Evolutionary conservation across 2,797 vertebrate genomes (phyloP).

Genomic region (Mormyrus proboscirostris): DNA sequence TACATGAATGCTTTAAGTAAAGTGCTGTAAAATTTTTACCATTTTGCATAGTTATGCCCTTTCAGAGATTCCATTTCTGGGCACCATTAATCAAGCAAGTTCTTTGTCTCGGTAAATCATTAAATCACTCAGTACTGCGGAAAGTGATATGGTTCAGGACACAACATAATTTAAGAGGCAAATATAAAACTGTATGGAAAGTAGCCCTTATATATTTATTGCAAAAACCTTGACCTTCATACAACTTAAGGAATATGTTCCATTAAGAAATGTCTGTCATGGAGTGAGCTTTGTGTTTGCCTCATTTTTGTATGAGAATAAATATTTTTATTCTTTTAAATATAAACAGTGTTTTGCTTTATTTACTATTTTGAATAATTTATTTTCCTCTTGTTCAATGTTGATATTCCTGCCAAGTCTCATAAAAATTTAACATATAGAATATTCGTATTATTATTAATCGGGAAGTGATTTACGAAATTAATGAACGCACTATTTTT

Average conservation of each 20-base stretch:
- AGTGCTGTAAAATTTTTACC: not conserved
- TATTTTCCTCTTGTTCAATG: not conserved
- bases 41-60: not conserved
- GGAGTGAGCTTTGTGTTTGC: constrained; percentile 13
- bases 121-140: not conserved
- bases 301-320: constrained; percentile 20
- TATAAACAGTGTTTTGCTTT: constrained; percentile 7
- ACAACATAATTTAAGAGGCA: not conserved
- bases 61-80: not conserved
- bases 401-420: not conserved
- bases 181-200: not conserved
- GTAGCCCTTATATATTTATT: not conserved
- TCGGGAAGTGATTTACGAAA: not conserved
- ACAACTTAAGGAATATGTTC: not conserved
- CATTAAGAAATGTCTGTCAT: not conserved
- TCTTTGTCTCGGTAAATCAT: not conserved
- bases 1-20: not conserved
- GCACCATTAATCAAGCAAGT: not conserved
- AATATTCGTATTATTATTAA: not conserved
- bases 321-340: constrained; percentile 20
- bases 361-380: constrained; percentile 11
- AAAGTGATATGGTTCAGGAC: not conserved
- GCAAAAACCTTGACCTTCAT: not conserved
- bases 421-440: not conserved
- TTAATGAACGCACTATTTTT: not conserved